Conservation (phyloP, 1,140 invertebrate genomes). For the Drosophila pseudoobscura region DNA sequence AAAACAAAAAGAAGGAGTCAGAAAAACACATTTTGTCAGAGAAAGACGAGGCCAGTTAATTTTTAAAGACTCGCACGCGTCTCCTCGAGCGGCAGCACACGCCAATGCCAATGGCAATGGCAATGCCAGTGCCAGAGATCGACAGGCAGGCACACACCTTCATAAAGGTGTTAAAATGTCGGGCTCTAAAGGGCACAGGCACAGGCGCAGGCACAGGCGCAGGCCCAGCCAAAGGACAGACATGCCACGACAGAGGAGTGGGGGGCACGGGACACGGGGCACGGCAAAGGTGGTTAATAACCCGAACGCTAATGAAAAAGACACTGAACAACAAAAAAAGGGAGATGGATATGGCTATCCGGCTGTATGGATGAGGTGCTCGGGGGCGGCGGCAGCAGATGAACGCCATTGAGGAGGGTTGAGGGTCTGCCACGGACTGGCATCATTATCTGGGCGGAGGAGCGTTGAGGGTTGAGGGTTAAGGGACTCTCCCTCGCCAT, state of each 20-base stretch:
- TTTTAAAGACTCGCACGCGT: conserved; percentile 63
- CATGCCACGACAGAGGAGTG: conserved; percentile 12
- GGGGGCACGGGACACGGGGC: conserved; percentile 40
- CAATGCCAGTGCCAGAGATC: conserved; percentile 6
- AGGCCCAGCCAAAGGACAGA: conserved; percentile 45
- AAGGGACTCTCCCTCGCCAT: neutral
- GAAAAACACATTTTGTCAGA: conserved; percentile 30
- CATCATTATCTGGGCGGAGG: too few species aligned
- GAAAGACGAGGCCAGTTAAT: conserved; percentile 25
- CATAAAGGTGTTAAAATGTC: conserved; percentile 72
- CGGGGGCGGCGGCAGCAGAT: conserved; percentile 14
- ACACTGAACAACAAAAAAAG: conserved; percentile 40
- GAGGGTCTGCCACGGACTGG: conserved; percentile 26
- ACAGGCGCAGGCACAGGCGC: conserved; percentile 34
- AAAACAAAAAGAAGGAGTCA: conserved; percentile 1
- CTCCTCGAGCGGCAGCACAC: conserved; percentile 44
- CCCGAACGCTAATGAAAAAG: conserved; percentile 72
- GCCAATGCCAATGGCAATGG: conserved; percentile 48
- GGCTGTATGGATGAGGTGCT: conserved; percentile 18
- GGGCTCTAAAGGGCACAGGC: conserved; percentile 47
- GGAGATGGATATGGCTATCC: conserved; percentile 19
- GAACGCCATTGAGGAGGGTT: conserved; percentile 11
- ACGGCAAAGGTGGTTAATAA: conserved; percentile 66
- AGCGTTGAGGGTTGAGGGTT: conserved; percentile 1
- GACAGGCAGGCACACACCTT: conserved; percentile 11